A percentile compares a stretch with the other conserved stretches of the same genome.
Conservation (phyloP, 2,797 vertebrate genomes). For the Tolypeutes matacus region DNA sequence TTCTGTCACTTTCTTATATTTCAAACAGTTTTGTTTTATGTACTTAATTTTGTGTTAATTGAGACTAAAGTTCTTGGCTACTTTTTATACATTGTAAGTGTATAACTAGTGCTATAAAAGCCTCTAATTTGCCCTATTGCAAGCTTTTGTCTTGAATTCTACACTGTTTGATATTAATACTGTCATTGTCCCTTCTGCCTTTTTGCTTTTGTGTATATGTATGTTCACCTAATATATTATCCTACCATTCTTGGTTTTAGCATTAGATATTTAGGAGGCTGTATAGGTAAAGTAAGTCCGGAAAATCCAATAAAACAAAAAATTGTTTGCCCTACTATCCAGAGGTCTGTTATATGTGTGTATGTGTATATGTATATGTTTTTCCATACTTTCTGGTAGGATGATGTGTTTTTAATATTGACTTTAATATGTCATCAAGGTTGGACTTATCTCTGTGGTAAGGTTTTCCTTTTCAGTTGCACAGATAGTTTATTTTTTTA, state of each 20-base stretch:
- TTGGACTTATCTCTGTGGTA: not conserved
- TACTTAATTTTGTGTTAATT: conserved; percentile 62
- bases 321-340: not conserved
- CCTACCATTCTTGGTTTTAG: not conserved
- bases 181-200: not conserved
- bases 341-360: not conserved
- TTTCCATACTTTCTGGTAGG: not conserved
- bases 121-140: not conserved
- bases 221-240: not conserved
- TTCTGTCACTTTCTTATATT: conserved; percentile 15
- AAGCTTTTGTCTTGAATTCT: conserved; percentile 5
- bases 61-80: not conserved
- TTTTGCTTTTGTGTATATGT: not conserved
- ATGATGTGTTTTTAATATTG: conserved; percentile 17
- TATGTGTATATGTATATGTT: not conserved
- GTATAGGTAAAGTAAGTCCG: not conserved
- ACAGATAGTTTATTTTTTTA: not conserved
- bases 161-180: not conserved
- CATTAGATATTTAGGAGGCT: not conserved
- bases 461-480: conserved; percentile 2
- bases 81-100: conserved; percentile 1
- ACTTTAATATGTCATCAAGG: not conserved
- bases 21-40: conserved; percentile 13
- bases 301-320: not conserved
- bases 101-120: not conserved